Percentiles rank a stretch among this genome's conserved stretches.
Conservation (phyloP, 2,113 vertebrate genomes). For the Tretioscincus oriximinensis region DNA sequence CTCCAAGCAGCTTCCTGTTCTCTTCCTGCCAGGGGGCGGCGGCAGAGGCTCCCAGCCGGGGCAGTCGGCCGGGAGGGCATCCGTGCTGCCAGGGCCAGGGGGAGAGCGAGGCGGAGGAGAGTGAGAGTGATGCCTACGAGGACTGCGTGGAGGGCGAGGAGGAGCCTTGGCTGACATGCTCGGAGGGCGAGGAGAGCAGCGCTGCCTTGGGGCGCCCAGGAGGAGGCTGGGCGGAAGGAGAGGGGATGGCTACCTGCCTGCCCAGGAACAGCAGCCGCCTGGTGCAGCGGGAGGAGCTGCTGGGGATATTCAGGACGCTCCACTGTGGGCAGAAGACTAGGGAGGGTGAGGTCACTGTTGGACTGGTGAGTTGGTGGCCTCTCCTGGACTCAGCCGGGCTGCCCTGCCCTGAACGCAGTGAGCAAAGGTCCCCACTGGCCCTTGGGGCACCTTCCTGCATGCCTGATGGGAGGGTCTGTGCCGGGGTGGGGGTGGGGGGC, state of each 20-base stretch:
- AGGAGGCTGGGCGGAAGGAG: slow-evolving; percentile 17
- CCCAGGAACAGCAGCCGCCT: slow-evolving; percentile 83
- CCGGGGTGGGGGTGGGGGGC: too few relatives aligned
- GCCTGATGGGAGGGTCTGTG: too few relatives aligned
- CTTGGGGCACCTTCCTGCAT: too few relatives aligned
- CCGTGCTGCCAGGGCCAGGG: slow-evolving; percentile 25
- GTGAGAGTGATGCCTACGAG: slow-evolving; percentile 69
- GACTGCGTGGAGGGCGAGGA: slow-evolving; percentile 83
- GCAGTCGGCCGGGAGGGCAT: too few relatives aligned
- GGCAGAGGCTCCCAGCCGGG: background rate
- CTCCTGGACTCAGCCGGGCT: background rate
- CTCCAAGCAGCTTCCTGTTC: background rate
- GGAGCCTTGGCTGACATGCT: slow-evolving; percentile 88
- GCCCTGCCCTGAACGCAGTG: background rate
- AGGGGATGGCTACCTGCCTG: background rate
- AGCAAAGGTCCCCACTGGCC: background rate
- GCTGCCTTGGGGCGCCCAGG: slow-evolving; percentile 24
- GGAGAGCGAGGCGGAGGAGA: slow-evolving; percentile 4
- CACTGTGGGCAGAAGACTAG: slow-evolving; percentile 79
- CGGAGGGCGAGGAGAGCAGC: slow-evolving; percentile 73
- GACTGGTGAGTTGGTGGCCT: slow-evolving; percentile 81
- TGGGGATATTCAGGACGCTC: slow-evolving; percentile 80
- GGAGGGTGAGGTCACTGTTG: slow-evolving; percentile 88
- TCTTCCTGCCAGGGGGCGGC: background rate
- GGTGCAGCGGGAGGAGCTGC: slow-evolving; percentile 84